Evolutionary conservation across 2,888 invertebrate genomes (phyloP), one percentile per base, ranked within the genome.

Genomic region (Noctua comes): DNA sequence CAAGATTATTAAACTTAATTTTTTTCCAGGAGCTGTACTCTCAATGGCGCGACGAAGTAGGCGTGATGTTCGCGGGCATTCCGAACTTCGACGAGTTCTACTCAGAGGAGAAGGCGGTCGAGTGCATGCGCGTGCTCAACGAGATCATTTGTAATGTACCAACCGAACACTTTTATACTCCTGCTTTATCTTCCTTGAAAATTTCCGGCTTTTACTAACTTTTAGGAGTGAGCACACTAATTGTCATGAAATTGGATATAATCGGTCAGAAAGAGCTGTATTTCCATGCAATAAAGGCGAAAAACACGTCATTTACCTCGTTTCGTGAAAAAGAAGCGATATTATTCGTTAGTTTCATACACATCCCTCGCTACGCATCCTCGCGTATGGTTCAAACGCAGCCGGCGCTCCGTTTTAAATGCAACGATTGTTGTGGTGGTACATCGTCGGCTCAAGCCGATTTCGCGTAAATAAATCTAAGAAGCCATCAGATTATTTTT

Each of bases 61-160:
- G 99, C 65, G 99, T 99, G 2, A 98, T 99, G 98, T 99, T 99
- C 96, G 99, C 99, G 16, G 99, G 99, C 76, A 99, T 99, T 89
- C 99, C 99, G 6, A 99, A 99, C 97, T 99, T 99, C 95, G 98
- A 99, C 85, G 99, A 99, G 95, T 99, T 99, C 96, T 99, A 99
- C 97, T 99, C 99, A 1, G 99, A 99, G 95, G 99, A 99, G 97
- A 99, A 99, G 94, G 99, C 99, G 31, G 98, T 99, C 92, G 99
- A 99, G 93, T 99, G 99, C 96, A 99, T 99, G 93, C 97, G 99
- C 77, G 97, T 99, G 88, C 97, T 99, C 79, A 99, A 99, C 97
- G 99, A 99, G 97, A 99, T 99, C 91, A 99, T 99, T 92, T 99
- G 99, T 98, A 97, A 97, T 93, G 93, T 94, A 94, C 93, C 93